Evolutionary conservation across 2,888 invertebrate species (phyloP).

Genomic region (Parapristionchus giblindavisi): DNA sequence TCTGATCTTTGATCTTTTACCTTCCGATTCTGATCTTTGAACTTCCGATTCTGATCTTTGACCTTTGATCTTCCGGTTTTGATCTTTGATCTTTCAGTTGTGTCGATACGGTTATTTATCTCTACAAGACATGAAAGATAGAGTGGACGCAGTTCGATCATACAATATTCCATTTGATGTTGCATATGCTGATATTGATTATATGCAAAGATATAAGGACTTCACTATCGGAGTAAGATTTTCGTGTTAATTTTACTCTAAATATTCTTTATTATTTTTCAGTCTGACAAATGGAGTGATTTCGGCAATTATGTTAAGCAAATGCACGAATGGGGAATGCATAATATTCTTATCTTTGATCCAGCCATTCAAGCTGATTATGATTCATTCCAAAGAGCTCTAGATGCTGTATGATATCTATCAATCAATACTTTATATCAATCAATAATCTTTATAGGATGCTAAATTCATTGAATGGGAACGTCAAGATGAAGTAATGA

Average conservation of each 20-base stretch:
- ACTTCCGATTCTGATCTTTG: slow-evolving; percentile 17
- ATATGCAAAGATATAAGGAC: slow-evolving; percentile 82
- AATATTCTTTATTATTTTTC: not conserved
- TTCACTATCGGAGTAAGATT: slow-evolving; percentile 75
- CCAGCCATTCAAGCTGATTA: slow-evolving; percentile 64
- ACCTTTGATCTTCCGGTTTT: not conserved
- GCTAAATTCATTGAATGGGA: slow-evolving; percentile 66
- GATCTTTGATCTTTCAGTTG: slow-evolving; percentile 42
- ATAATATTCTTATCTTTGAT: slow-evolving; percentile 64
- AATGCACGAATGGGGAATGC: slow-evolving; percentile 57
- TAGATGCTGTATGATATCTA: slow-evolving; percentile 41
- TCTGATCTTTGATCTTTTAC: not conserved
- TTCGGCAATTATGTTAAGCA: slow-evolving; percentile 56
- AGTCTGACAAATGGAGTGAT: slow-evolving; percentile 52
- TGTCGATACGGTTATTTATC: slow-evolving; percentile 63
- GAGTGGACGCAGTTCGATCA: slow-evolving; percentile 67
- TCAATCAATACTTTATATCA: not conserved
- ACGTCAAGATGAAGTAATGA: slow-evolving; percentile 51
- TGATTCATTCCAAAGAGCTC: slow-evolving; percentile 55
- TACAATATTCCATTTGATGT: slow-evolving; percentile 73
- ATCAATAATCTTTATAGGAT: slow-evolving; percentile 41
- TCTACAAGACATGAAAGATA: slow-evolving; percentile 54
- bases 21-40: not conserved
- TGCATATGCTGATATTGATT: slow-evolving; percentile 87
- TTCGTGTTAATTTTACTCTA: not conserved